phyloP scores from a whole-genome alignment of 2,888 invertebrate genomes.

The Lepeophtheirus nordmannii region DNA sequence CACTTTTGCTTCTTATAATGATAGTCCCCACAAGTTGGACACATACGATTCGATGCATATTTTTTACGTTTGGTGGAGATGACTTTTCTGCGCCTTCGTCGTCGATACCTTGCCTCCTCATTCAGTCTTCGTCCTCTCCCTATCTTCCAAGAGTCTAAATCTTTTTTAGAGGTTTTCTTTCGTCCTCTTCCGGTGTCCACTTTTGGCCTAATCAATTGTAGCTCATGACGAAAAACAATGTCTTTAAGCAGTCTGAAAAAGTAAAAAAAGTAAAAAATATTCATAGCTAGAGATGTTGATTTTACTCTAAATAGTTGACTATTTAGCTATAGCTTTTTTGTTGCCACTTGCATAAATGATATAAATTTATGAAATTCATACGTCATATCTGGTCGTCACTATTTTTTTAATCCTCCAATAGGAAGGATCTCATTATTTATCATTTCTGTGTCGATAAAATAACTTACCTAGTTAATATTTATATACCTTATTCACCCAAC shows the following conservation, averaged over 20 bases:
- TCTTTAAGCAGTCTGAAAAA: not conserved
- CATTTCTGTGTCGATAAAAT: too few relatives aligned
- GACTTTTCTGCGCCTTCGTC: constrained; percentile 10
- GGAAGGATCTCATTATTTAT: too few relatives aligned
- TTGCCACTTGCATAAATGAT: too few relatives aligned
- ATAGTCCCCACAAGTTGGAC: constrained; percentile 16
- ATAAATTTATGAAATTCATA: too few relatives aligned
- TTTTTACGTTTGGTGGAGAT: constrained; percentile 11
- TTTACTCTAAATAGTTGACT: too few relatives aligned
- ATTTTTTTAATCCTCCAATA: too few relatives aligned
- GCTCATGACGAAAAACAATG: not conserved
- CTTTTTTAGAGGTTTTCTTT: not conserved
- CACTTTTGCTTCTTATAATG: constrained; percentile 7
- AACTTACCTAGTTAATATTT: too few relatives aligned
- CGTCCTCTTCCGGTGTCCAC: not conserved
- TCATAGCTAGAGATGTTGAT: too few relatives aligned
- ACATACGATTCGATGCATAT: not conserved
- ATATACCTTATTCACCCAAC: too few relatives aligned
- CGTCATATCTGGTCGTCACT: too few relatives aligned
- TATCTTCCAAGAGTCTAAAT: constrained; percentile 14
- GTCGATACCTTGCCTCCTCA: not conserved
- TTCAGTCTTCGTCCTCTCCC: not conserved
- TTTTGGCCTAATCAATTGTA: not conserved
- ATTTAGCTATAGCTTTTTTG: too few relatives aligned
- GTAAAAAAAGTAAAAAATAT: too few relatives aligned